These are phyloP conservation scores for Metridium senile DNA, from an alignment of 92 coral and sea anemone genomes.

Conservation along the genomic window DNA sequence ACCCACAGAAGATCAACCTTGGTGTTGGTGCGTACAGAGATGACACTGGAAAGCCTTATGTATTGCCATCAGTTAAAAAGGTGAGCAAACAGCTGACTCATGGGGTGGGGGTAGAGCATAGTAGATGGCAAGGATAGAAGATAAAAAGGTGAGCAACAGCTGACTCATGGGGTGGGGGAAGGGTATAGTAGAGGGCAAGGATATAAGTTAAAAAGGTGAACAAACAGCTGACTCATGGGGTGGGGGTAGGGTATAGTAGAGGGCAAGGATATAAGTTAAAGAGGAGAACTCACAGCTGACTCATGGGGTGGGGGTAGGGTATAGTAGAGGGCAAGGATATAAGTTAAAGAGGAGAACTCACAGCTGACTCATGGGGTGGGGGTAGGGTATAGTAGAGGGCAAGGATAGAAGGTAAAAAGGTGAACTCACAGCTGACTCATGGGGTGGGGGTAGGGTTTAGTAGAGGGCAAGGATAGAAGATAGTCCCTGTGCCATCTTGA, in stretches of 20 bases:
- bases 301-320: no score
- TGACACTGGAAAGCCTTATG: slow-evolving; percentile 96
- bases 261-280: not conserved
- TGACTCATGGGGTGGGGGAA: no score
- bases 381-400: not conserved
- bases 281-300: no score
- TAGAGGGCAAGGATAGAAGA: no score
- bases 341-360: slow-evolving; percentile 77
- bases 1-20: slow-evolving; percentile 93
- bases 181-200: no score
- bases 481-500: no score
- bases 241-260: not conserved
- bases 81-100: no score
- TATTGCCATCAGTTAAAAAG: slow-evolving; percentile 90
- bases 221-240: no score
- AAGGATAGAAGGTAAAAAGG: not conserved
- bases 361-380: no score
- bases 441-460: no score
- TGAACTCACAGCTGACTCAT: no score
- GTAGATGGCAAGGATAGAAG: not conserved
- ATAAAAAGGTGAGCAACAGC: not conserved
- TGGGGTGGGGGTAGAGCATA: not conserved
- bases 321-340: no score
- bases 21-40: slow-evolving; percentile 99
- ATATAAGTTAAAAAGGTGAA: slow-evolving; percentile 84